phyloP scores from a whole-genome alignment of 2,113 vertebrate genomes.

The Potamarius usumacintae region DNA sequence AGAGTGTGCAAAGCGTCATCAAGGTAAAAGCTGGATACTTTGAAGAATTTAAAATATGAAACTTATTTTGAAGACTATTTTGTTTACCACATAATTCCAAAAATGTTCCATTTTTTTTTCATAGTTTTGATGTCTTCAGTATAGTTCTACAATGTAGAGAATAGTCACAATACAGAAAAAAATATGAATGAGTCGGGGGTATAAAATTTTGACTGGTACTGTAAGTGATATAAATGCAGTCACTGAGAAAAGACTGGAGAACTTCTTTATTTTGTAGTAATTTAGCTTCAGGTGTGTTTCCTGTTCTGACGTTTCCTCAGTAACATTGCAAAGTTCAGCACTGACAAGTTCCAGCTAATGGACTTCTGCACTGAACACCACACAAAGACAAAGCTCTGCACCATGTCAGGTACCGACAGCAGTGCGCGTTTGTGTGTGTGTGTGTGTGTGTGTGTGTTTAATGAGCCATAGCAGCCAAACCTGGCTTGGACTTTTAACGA shows the following conservation, averaged over 20 bases:
- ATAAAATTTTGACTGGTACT: too few relatives aligned
- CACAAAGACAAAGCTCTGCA: background rate
- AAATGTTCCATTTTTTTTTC: too few relatives aligned
- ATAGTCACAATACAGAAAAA: too few relatives aligned
- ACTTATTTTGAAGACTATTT: too few relatives aligned
- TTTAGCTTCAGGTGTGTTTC: background rate
- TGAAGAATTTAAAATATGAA: too few relatives aligned
- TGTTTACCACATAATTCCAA: too few relatives aligned
- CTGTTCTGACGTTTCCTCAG: background rate
- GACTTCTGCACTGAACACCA: background rate
- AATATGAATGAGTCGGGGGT: too few relatives aligned
- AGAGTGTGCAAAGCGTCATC: too few relatives aligned
- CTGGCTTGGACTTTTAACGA: slow-evolving; percentile 1
- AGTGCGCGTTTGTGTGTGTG: background rate
- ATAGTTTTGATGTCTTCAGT: too few relatives aligned
- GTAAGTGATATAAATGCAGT: background rate
- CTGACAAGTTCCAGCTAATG: background rate
- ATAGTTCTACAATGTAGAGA: too few relatives aligned
- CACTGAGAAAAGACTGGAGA: background rate
- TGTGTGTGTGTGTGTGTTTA: slow-evolving; percentile 10
- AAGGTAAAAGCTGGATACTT: too few relatives aligned
- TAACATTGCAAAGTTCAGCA: background rate
- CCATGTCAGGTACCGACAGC: background rate
- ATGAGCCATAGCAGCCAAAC: background rate
- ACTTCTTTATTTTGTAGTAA: too few relatives aligned